Evolutionary conservation across 92 coral and sea anemone genomes (phyloP).

Genomic region (Palythoa grandis): DNA sequence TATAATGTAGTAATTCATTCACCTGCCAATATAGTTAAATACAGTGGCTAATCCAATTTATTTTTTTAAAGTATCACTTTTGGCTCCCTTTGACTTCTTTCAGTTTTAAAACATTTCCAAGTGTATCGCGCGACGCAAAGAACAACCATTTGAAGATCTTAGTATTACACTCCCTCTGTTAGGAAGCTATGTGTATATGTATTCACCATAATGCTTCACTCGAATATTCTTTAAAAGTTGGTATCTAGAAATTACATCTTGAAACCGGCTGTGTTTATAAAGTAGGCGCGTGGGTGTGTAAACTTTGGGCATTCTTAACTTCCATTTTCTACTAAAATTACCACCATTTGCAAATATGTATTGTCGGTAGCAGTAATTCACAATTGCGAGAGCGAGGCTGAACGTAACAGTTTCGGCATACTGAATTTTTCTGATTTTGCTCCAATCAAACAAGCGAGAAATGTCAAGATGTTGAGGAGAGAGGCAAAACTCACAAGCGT

Average conservation of each 20-base stretch:
- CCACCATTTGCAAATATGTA: not conserved
- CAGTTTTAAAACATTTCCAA: not conserved
- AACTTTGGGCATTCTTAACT: not conserved
- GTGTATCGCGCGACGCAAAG: not conserved
- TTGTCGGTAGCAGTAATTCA: too few relatives aligned
- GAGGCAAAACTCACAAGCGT: not conserved
- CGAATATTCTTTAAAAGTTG: too few relatives aligned
- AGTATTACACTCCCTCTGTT: not conserved
- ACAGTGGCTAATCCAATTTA: not conserved
- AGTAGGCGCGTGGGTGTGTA: not conserved
- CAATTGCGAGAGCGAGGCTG: not conserved
- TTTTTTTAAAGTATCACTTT: not conserved
- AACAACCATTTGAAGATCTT: not conserved
- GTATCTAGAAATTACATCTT: not conserved
- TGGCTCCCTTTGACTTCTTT: not conserved
- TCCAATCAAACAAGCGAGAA: too few relatives aligned
- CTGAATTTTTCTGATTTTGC: too few relatives aligned
- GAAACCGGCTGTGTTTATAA: not conserved
- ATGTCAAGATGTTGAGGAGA: not conserved
- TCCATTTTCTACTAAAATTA: not conserved
- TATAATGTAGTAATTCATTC: not conserved
- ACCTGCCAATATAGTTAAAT: not conserved
- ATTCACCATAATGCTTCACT: too few relatives aligned
- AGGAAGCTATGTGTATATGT: too few relatives aligned
- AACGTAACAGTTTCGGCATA: too few relatives aligned